Base-by-base conservation (phyloP, 2,888 invertebrate species). In the Acrobasis consociella region DNA sequence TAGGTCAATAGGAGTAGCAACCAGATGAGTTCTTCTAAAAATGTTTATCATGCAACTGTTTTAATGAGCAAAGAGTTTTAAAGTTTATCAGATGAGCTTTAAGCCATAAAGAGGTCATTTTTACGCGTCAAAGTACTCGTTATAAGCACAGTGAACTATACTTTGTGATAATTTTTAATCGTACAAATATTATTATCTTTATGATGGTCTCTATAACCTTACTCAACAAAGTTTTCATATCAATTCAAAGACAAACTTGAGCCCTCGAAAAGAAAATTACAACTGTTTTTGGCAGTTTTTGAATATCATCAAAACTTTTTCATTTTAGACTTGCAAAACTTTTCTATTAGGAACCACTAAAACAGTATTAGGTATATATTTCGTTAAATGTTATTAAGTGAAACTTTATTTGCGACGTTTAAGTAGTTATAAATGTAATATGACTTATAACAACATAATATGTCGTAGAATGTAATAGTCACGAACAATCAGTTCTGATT, bases 61-160 rank as follows among this genome's bases (percentile, higher is more conserved):
- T 88, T 89, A 87, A 88, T 88, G 89, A 87, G 84, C 84, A 80
- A 73, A 79, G 82, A 83, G 81, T 79, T 78, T 75, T 77, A n/a
- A 62, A 72, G 72, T 80, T 88, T 91, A 91, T 91, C 90, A 77
- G 74, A 80, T 82, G 77, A 76, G 75, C 73, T 80, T 73, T 70
- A 78, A 69, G 78, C 76, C 85, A 87, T 91, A 89, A 91, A 90
- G 89, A 85, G 89, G 85, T 87, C 89, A 85, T 84, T 5, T 42
- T 87, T 85, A 87, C 85, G 86, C 86, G 82, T 75, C 76, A 69
- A 69, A 73, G 69, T 72, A 68, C 75, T 76, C 74, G 75, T 82
- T 81, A 79, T 67, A 77, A 69, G 78, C 73, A 72, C 82, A 78
- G 75, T 77, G 77, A 79, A 79, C 76, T 76, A 72, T 1, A 63